Percentiles rank a stretch among this genome's conserved stretches.
phyloP scores from a whole-genome alignment of 2,888 invertebrate species.

The Timema podura region DNA sequence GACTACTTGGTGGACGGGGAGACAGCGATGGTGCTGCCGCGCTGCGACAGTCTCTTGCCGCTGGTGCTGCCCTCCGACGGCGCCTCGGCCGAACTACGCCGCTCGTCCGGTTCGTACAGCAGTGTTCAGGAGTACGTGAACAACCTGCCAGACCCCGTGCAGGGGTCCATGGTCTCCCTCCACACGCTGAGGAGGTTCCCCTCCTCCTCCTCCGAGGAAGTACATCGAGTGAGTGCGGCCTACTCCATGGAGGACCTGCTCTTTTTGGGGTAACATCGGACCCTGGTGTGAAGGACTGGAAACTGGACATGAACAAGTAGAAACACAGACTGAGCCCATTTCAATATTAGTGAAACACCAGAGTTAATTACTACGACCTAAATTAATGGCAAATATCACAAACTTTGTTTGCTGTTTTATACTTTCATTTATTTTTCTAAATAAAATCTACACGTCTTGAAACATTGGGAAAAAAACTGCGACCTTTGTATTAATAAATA shows the following conservation, averaged over 20 bases:
- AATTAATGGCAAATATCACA: too few species aligned
- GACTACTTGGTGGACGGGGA: constrained; percentile 2
- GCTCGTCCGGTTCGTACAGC: constrained; percentile 11
- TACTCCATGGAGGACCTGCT: constrained; percentile 24
- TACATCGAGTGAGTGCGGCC: not conserved
- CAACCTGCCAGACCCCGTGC: constrained; percentile 11
- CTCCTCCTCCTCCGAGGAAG: too few species aligned
- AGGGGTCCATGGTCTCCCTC: constrained; percentile 14
- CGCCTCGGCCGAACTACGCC: not conserved
- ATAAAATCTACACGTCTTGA: too few species aligned
- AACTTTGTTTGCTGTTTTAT: too few species aligned
- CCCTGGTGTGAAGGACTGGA: not conserved
- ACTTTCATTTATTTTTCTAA: too few species aligned
- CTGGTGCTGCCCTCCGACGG: not conserved
- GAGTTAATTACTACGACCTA: too few species aligned
- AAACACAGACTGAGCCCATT: too few species aligned
- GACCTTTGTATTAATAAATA: too few species aligned
- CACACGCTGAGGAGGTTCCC: constrained; percentile 6
- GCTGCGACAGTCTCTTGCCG: not conserved
- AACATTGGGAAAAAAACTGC: too few species aligned
- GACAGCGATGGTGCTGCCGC: not conserved
- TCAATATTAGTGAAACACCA: too few species aligned
- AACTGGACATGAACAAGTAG: too few species aligned
- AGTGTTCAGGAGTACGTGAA: constrained; percentile 24
- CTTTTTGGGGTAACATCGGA: constrained; percentile 14